Evolutionary conservation across 2,797 vertebrate genomes (phyloP).

Genomic region (Channallabes apus): DNA sequence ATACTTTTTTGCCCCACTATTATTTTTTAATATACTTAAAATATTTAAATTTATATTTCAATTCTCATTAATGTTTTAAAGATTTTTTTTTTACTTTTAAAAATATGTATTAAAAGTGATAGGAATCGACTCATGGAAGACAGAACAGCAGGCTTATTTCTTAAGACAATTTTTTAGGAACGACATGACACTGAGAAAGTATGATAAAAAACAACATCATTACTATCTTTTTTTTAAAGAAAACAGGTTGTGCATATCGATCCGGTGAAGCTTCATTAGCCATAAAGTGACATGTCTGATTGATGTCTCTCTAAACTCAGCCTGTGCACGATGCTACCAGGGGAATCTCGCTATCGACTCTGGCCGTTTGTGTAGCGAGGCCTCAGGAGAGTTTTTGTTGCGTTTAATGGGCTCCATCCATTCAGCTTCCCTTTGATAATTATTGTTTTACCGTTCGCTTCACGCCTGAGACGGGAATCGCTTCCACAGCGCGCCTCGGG

Average conservation of each 20-base stretch:
- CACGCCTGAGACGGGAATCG: slow-evolving; percentile 54
- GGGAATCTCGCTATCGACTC: slow-evolving; percentile 82
- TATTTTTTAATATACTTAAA: too few relatives aligned
- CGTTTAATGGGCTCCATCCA: slow-evolving; percentile 84
- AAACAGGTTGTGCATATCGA: slow-evolving; percentile 83
- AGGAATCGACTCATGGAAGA: too few relatives aligned
- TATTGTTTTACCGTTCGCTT: slow-evolving; percentile 72
- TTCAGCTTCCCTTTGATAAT: slow-evolving; percentile 79
- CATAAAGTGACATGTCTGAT: slow-evolving; percentile 85
- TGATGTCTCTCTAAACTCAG: slow-evolving; percentile 86
- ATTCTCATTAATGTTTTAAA: too few relatives aligned
- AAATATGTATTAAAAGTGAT: too few relatives aligned
- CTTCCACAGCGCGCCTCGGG: slow-evolving; percentile 51
- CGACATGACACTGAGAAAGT: slow-evolving; percentile 50
- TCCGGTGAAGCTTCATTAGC: slow-evolving; percentile 84
- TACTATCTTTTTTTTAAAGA: slow-evolving; percentile 75
- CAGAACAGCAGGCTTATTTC: too few relatives aligned
- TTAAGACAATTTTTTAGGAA: too few relatives aligned
- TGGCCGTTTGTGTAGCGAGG: slow-evolving; percentile 71
- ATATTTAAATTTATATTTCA: too few relatives aligned
- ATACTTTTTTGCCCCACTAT: too few relatives aligned
- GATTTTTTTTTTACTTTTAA: too few relatives aligned
- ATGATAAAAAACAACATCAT: slow-evolving; percentile 70
- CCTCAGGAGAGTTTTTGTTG: slow-evolving; percentile 74
- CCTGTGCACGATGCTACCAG: slow-evolving; percentile 77